Base-by-base conservation (phyloP, 2,797 vertebrate species). In the Lagodon rhomboides region DNA sequence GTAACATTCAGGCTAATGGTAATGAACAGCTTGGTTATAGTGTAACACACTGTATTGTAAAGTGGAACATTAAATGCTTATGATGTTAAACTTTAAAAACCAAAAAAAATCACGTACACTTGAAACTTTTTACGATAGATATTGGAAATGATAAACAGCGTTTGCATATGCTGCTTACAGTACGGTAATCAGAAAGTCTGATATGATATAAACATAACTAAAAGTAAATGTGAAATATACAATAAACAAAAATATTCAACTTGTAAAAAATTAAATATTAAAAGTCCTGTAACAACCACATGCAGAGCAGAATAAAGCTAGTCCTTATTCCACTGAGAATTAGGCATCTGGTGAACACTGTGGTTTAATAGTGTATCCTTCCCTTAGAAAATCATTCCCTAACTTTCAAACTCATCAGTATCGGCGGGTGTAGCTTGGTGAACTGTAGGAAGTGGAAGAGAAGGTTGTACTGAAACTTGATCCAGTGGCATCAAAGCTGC, bases 401-500 rank as follows among this genome's bases (percentile, higher is more conserved):
- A 2, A 54, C 43, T 50, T 67, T 44, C 12, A 23, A 64, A 38
- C 58, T 68, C 51, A 13, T 94, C 85, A 66, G 17, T 98, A 99
- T 87, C 98, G 92, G 71, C 98, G 98, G 83, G 97, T 94, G 0
- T 98, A 99, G 89, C 95, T 97, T 0, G 97, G 96, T 16, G 98
- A 97, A 16, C 96, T 94, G 87, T 97, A 99, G 58, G 98, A 97
- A 4, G 98, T 91, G 4, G 98, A 97, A 1, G 97, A 97, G 89
- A 98, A 98, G 89, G 95, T 96, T 93, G 97, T 96, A 79, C 96
- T 97, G 92, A 99, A 98, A 83, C 95, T 93, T 0, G 98, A 97
- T 80, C 96, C 95, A 0, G 97, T 97, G 75, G 97, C 97, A 0
- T 99, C 98, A 0, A 99, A 97, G 82, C 98, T 99, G 66, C 98